phyloP scores from a whole-genome alignment of 2,888 invertebrate species.

The Amphiduros pacificus region DNA sequence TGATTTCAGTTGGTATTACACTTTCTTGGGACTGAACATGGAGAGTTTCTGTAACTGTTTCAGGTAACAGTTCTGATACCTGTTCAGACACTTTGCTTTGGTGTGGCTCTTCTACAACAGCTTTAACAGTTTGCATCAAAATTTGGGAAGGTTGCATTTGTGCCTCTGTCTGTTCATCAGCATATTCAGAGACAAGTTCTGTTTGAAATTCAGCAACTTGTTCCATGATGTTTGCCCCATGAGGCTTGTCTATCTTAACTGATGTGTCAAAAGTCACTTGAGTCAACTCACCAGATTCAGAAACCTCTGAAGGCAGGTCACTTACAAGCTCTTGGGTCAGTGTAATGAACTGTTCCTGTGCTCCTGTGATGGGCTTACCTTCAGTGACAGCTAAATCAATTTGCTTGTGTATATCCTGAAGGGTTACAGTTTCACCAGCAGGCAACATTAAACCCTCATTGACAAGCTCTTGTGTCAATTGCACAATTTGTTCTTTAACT shows the following conservation, averaged over 20 bases:
- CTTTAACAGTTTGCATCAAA: conserved; percentile 7
- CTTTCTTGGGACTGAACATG: not conserved
- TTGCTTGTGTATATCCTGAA: no score
- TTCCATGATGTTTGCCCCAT: not conserved
- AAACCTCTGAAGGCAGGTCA: not conserved
- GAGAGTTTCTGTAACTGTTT: conserved; percentile 8
- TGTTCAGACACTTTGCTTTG: not conserved
- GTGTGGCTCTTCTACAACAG: not conserved
- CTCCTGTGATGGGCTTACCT: not conserved
- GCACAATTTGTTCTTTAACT: not conserved
- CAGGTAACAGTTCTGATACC: conserved; percentile 1
- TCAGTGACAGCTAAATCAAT: no score
- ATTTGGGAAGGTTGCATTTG: conserved; percentile 12
- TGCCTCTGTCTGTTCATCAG: not conserved
- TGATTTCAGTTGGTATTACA: not conserved
- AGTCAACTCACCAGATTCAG: not conserved
- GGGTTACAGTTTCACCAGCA: conserved; percentile 4
- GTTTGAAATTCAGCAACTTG: conserved; percentile 2
- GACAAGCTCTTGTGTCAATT: not conserved
- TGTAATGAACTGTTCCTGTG: no score
- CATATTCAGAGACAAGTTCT: conserved; percentile 9
- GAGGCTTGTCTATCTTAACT: conserved; percentile 10
- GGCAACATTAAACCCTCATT: conserved; percentile 3
- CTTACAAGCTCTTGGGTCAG: no score
- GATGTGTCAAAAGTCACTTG: conserved; percentile 5